phyloP scores from a whole-genome alignment of 2,888 invertebrate species.

The Punctoribates punctum region DNA sequence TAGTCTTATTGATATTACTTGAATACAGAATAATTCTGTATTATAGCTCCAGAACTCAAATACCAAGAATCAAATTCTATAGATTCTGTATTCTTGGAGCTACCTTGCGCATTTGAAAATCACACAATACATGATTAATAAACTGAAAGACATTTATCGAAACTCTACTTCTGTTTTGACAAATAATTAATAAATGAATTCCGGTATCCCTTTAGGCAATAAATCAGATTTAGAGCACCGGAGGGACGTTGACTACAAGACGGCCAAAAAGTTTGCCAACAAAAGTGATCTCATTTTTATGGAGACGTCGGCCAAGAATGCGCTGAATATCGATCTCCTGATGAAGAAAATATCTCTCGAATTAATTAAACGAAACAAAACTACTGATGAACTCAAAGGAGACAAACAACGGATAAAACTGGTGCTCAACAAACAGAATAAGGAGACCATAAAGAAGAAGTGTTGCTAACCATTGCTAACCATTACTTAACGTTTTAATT shows the following conservation, averaged over 20 bases:
- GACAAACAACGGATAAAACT: background rate
- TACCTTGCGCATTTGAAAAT: no score
- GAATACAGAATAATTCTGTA: no score
- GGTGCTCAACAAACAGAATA: background rate
- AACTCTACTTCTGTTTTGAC: background rate
- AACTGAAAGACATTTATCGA: background rate
- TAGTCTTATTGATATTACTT: no score
- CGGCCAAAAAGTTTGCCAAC: slow-evolving; percentile 28
- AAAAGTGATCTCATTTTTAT: slow-evolving; percentile 29
- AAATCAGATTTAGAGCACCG: slow-evolving; percentile 34
- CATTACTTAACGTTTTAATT: background rate
- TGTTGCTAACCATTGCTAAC: background rate
- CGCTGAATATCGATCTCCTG: slow-evolving; percentile 21
- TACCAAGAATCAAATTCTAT: no score
- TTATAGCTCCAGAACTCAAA: no score
- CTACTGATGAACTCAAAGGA: slow-evolving; percentile 3
- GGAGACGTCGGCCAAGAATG: slow-evolving; percentile 27
- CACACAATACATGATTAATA: no score
- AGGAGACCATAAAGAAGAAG: background rate
- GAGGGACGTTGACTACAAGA: slow-evolving; percentile 28
- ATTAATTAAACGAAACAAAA: slow-evolving; percentile 20
- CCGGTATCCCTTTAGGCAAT: background rate
- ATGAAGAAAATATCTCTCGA: slow-evolving; percentile 13
- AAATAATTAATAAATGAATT: background rate
- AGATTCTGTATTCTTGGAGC: no score